A percentile compares a stretch with the other conserved stretches of the same genome.
phyloP scores from a whole-genome alignment of 2,888 invertebrate species.

The Biston betularia region DNA sequence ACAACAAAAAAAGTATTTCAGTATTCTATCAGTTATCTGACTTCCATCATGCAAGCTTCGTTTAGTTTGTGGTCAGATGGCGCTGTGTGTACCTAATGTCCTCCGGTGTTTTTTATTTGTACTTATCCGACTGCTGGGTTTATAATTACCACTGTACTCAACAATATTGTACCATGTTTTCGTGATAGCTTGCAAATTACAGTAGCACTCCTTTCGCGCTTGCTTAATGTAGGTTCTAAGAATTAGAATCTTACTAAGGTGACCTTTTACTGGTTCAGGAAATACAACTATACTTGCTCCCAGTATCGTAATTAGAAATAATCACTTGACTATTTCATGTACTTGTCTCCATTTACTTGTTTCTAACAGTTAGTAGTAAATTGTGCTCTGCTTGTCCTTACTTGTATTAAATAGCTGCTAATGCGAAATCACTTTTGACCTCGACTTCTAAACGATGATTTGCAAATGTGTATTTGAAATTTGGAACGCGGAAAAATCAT shows the following conservation, averaged over 20 bases:
- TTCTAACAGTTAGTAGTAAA: constrained; percentile 24
- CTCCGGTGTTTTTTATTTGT: too few species aligned
- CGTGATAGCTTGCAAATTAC: not conserved
- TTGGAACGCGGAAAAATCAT: too few species aligned
- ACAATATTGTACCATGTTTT: too few species aligned
- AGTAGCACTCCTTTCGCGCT: not conserved
- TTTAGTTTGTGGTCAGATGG: too few species aligned
- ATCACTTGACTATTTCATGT: constrained; percentile 27
- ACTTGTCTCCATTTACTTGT: constrained; percentile 11
- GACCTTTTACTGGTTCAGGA: constrained; percentile 14
- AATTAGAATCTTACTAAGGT: not conserved
- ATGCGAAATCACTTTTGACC: constrained; percentile 13
- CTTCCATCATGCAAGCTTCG: too few species aligned
- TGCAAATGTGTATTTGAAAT: too few species aligned
- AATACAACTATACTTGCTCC: constrained; percentile 33
- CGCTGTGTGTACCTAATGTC: too few species aligned
- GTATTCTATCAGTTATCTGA: too few species aligned
- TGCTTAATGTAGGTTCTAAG: constrained; percentile 1
- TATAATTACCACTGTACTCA: too few species aligned
- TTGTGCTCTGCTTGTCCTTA: constrained; percentile 25
- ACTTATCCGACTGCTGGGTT: too few species aligned
- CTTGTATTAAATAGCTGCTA: constrained; percentile 3
- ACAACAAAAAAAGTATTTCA: too few species aligned
- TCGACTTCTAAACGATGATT: not conserved
- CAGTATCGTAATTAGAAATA: constrained; percentile 33